Evolutionary conservation across 2,888 invertebrate species (phyloP), one percentile per base, ranked within the genome.

Genomic region (Melanargia galathea): DNA sequence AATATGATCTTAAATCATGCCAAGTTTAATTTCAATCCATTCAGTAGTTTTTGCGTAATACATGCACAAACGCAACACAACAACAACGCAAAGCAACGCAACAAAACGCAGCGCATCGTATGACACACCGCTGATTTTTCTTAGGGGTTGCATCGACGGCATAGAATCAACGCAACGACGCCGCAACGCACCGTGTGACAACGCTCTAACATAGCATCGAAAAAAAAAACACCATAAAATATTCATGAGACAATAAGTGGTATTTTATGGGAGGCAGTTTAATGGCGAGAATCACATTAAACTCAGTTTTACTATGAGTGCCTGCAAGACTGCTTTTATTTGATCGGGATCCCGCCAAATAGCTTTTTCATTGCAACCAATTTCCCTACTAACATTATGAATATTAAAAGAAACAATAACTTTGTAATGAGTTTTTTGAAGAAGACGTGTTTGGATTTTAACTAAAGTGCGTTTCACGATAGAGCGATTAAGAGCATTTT

Each of bases 331-430:
- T 64, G 64, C 43, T 63, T 64, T 66, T 61, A 68, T 66, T 60
- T 63, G 64, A 65, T 67, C 65, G 69, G 64, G 64, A 64, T 65
- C 68, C 63, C 65, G 70, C 70, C 68, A 78, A 81, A 86, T 85
- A 78, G 83, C 79, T 81, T 84, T 86, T 86, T 81, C 84, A 86
- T 83, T 81, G 81, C 77, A 75, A 74, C 73, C 78, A 81, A 83
- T 81, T 78, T 80, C 73, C 76, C 71, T 71, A 68, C 70, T 79
- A 77, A 78, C 74, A 73, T 73, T 75, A 75, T 77, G 77, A 79
- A 80, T 80, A 79, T 78, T 75, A 77, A 82, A 77, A 70, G 70
- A 65, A 72, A 52, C 40, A 57, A 62, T 57, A 38, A 20, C 35
- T 6, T n/a, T 20, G 35, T 35, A 35, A 52, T 33, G 35, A 20